phyloP scores from a whole-genome alignment of 2,888 invertebrate species.

The Tipula vernalis region DNA sequence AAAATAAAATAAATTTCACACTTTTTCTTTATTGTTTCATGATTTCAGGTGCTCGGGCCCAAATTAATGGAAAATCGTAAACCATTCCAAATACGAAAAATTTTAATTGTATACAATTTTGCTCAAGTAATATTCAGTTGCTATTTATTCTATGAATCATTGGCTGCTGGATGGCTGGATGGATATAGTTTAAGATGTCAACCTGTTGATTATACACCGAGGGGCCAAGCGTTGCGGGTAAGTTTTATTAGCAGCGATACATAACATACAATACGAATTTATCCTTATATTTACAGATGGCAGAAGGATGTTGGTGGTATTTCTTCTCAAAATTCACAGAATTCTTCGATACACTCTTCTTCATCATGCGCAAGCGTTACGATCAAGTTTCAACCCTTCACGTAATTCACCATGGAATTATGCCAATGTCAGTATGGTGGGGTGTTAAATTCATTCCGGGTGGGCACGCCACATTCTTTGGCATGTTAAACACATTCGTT shows the following conservation, averaged over 20 bases:
- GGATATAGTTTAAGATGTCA: constrained; percentile 65
- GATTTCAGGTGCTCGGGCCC: constrained; percentile 54
- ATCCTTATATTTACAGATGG: constrained; percentile 47
- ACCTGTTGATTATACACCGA: constrained; percentile 64
- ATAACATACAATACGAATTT: neutral
- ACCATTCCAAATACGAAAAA: constrained; percentile 60
- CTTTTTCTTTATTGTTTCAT: neutral
- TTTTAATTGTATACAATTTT: constrained; percentile 73
- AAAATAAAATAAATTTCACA: no score
- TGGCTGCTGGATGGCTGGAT: constrained; percentile 53
- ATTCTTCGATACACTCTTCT: constrained; percentile 88
- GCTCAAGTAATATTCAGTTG: constrained; percentile 51
- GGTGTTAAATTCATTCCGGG: constrained; percentile 82
- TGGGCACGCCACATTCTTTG: constrained; percentile 89
- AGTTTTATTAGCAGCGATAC: neutral
- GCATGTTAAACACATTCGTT: constrained; percentile 85
- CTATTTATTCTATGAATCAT: constrained; percentile 40
- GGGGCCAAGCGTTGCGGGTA: constrained; percentile 48
- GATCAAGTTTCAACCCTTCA: constrained; percentile 84
- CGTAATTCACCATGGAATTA: constrained; percentile 89
- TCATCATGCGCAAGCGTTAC: constrained; percentile 85
- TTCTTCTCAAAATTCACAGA: constrained; percentile 91
- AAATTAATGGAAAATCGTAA: constrained; percentile 75
- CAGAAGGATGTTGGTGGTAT: constrained; percentile 83
- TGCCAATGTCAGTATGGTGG: constrained; percentile 91